Evolutionary conservation across 1,140 invertebrate genomes (phyloP), one percentile per base, ranked within the genome.

Genomic region (Stegodyphus dumicola): DNA sequence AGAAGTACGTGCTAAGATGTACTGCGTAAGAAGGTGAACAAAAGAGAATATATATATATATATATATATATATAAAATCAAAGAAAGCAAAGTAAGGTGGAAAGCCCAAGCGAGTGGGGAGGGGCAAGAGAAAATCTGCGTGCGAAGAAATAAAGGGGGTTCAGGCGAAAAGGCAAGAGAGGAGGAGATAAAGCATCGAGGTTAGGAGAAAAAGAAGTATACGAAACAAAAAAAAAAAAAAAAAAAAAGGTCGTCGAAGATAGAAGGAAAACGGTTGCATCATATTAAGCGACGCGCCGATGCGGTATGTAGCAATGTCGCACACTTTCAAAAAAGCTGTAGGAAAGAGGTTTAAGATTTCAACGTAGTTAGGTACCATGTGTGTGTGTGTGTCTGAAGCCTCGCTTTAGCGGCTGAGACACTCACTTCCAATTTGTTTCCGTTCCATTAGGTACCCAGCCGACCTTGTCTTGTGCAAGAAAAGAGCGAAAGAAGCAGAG

Each of bases 361-460:
- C 79, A 83, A 83, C 79, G 64, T 83, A 83, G 79, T 83, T 83
- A 83, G 79, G 79, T 74, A 77, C 73, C 64, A 65, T 15, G 65
- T 15, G 65, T 70, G 80, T 33, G 67, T 71, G 60, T 71, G 33
- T 33, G 33, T 33, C 33, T 80, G 77, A 78, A 65, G 78, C 65
- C 54, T 52, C 69, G 78, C 78, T 80, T 80, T 80, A 80, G 78
- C 56, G 70, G 60, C 65, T 75, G 48, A 77, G 48, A 67, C 73
- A 85, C 81, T 85, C 81, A 77, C 81, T 85, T 77, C 81, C 81
- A 85, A 85, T 85, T 85, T 85, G 81, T 85, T 77, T 69, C 74
- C 73, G 64, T 85, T 85, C 81, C 81, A 85, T 85, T 85, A 85
- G 81, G 81, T 51, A 76, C 65, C 11, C 64, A 76, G 73, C 64